Base-by-base conservation (phyloP, 2,113 vertebrate genomes). In the Rhipidura dahli region DNA sequence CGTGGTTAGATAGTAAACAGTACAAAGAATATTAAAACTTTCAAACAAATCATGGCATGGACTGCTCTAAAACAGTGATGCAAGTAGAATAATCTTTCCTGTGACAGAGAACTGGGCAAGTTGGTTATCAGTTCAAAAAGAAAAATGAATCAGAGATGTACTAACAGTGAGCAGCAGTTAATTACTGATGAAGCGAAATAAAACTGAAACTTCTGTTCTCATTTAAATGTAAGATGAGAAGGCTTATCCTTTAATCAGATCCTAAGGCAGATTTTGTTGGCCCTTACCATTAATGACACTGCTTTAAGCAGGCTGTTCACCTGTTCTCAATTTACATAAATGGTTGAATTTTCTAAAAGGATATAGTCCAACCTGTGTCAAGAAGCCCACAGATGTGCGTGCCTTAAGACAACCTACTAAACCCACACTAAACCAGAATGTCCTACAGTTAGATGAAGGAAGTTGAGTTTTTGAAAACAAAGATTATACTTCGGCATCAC, bases 161-260 rank as follows among this genome's bases (percentile, higher is more conserved):
- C 7, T 18, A 59, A 59, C 27, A 63, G 56, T 47, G 1, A 1
- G 8, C 37, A 72, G 28, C 28, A 37, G 37, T 6, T 35, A 63
- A 71, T 44, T 8, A 79, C 12, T 19, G 13, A 47, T 11, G 2
- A 73, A 50, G 19, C 7, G 64, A 89, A 91, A 47, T 14, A 84
- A 93, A 84, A 59, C 1, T 2, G 27, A 87, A 87, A 53, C 3
- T 56, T 82, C 12, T 60, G 21, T n/a, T 75, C 35, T 50, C 30
- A 9, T 40, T 28, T 5, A 53, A 57, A 10, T 7, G 0, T 39
- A 57, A 71, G 16, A 50, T 10, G 11, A n/a, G n/a, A n/a, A n/a
- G n/a, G n/a, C n/a, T 40, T 60, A 76, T 68, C 20, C 31, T 71
- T 75, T 71, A 33, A 45, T 76, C 42, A 70, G 20, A 73, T 20